Conservation (phyloP, 2,888 invertebrate genomes). For the Patella pellucida region DNA sequence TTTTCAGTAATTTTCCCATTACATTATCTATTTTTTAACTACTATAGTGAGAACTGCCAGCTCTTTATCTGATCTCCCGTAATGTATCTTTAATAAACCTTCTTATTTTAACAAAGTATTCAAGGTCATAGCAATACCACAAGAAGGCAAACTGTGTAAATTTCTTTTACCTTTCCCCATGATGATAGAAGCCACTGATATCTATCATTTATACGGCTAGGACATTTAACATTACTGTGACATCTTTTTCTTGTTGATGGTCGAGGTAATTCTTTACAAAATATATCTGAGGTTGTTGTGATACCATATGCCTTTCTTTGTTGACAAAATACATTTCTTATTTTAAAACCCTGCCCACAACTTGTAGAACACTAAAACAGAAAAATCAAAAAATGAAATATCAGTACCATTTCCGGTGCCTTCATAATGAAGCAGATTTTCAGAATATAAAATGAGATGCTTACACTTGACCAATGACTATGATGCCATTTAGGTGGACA, state of each 20-base stretch:
- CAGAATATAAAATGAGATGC: too few species aligned
- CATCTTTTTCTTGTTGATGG: constrained; percentile 38
- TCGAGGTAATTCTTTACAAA: constrained; percentile 41
- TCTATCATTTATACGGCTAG: constrained; percentile 19
- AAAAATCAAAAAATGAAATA: not conserved
- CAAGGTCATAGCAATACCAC: too few species aligned
- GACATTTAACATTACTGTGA: constrained; percentile 13
- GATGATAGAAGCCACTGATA: constrained; percentile 66
- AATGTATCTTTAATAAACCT: too few species aligned
- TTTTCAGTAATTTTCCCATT: too few species aligned
- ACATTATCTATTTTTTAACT: too few species aligned
- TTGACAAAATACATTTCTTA: constrained; percentile 37
- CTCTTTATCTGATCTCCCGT: too few species aligned
- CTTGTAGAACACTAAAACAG: constrained; percentile 39
- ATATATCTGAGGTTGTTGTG: constrained; percentile 36
- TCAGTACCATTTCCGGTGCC: too few species aligned
- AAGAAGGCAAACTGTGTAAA: too few species aligned
- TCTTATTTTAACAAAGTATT: too few species aligned
- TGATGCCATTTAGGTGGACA: constrained; percentile 83
- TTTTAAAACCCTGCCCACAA: constrained; percentile 44
- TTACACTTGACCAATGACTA: constrained; percentile 83
- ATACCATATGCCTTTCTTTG: constrained; percentile 26
- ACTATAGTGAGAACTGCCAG: too few species aligned
- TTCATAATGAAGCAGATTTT: too few species aligned
- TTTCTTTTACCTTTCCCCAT: constrained; percentile 70